Evolutionary conservation across 2,888 invertebrate species (phyloP), one percentile per base, ranked within the genome.

Genomic region (Omphaloscelis lunosa): DNA sequence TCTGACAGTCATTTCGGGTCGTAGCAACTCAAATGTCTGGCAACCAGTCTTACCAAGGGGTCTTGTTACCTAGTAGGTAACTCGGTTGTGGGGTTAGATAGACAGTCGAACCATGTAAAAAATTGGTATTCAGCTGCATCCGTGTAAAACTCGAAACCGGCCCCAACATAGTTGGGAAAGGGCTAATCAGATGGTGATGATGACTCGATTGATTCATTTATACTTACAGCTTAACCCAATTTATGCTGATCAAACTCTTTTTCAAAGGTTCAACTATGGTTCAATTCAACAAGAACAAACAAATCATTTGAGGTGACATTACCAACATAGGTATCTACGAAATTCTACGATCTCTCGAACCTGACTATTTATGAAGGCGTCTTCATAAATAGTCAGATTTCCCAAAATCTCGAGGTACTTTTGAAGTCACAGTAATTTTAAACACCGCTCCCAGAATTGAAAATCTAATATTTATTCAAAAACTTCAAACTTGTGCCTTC

Each of bases 401-500:
- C 7, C 11, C 9, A 39, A 20, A 56, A 66, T 9, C 15, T 39
- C 34, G 34, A 0, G 20, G 15, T 62, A 58, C 51, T 63, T 63
- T 20, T 9, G 23, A 78, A 76, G 15, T 53, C 34, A 59, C 51
- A 65, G 41, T 65, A 76, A 76, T 45, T 76, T 65, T n/a, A 82
- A 79, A 76, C 82, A 83, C 29, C 53, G 20, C 45, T 41, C 9
- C 48, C 34, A 63, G 63, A 62, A 81, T 78, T 74, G 17, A 59
- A 78, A 78, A 75, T 79, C 65, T 59, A 75, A 78, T 67, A 85
- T 87, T 85, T 72, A 81, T 84, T 86, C 74, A 48, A 65, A 61
- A 82, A 61, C 73, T 75, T 72, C 29, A 48, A 75, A 73, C 34
- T 83, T 5, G 48, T 68, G 59, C 2, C 23, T 72, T 15, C 56